Base-by-base conservation (phyloP, 35 echinoderm and acorn worm species). In the Ophiothrix spiculata region DNA sequence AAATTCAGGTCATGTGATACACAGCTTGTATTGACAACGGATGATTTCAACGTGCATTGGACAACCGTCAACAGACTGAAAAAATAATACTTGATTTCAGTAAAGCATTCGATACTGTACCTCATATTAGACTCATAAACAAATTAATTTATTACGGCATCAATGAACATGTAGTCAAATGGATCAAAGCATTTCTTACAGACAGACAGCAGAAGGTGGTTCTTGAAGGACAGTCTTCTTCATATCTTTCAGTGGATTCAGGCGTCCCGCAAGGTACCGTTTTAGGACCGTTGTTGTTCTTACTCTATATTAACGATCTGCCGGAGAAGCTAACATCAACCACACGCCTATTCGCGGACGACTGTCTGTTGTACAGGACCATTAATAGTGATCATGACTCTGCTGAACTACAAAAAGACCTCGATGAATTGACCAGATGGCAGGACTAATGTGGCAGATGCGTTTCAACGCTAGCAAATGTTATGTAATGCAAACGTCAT, bases 121-220 rank as follows among this genome's bases (percentile, higher is more conserved):
- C 86, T 11, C 86, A 88, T 54, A 12, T 23, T 32, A 39, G 86
- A 12, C 36, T 79, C 8, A 6, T 88, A 39, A 49, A 33, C 81
- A 83, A 83, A 83, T 42, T 83, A n/a, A 49, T 56, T 31, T 64
- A 49, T 56, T 83, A 83, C 40, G 81, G 81, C 35, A 83, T 83
- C 81, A 83, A 32, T 56, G 41, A 83, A n/a, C 81, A 83, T 3
- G 39, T 83, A 0, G 17, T 56, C 38, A 11, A 19, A 0, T 83
- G 81, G 81, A 83, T 83, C 10, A 8, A 21, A 41, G 46, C 81
- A 21, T 83, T 64, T 42, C 81, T 83, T 21, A 56, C 40, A 32
- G 81, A 42, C 16, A 31, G 81, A 49, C 31, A 39, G 6, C 81
- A 83, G 45, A 46, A 42, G 17, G 81, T 83, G 4, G 45, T 83